These are phyloP conservation scores for Melitaea athalia DNA, from an alignment of 2,888 invertebrate species.

Conservation along the genomic window DNA sequence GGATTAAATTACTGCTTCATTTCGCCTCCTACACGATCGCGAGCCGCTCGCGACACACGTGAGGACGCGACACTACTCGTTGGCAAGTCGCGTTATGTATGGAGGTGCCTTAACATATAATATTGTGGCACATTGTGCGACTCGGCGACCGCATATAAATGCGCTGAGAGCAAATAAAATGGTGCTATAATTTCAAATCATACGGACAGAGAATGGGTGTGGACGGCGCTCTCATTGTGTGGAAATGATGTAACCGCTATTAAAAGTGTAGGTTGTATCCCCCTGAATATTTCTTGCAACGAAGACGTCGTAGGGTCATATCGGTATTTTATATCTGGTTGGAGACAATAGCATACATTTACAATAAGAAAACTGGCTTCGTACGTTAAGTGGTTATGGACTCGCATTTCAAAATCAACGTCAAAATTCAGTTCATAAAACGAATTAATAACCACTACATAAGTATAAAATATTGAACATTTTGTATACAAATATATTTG, in stretches of 20 bases:
- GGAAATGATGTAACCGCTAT: slow-evolving; percentile 83
- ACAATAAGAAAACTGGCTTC: slow-evolving; percentile 74
- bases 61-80: slow-evolving; percentile 60
- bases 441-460: neutral
- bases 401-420: slow-evolving; percentile 66
- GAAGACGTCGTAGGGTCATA: slow-evolving; percentile 81
- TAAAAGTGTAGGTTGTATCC: slow-evolving; percentile 82
- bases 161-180: slow-evolving; percentile 81
- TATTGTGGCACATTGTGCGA: slow-evolving; percentile 76
- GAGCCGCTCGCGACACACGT: slow-evolving; percentile 62
- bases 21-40: slow-evolving; percentile 73
- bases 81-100: slow-evolving; percentile 59
- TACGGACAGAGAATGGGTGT: slow-evolving; percentile 83
- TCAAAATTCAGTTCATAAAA: slow-evolving; percentile 35
- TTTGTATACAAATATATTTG: no score
- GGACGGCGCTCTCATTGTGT: slow-evolving; percentile 82
- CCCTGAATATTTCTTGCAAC: slow-evolving; percentile 82
- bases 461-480: no score
- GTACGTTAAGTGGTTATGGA: slow-evolving; percentile 68
- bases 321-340: slow-evolving; percentile 80
- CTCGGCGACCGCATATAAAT: slow-evolving; percentile 79
- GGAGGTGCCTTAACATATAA: slow-evolving; percentile 76
- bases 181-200: slow-evolving; percentile 83
- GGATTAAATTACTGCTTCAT: slow-evolving; percentile 80
- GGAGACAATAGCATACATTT: slow-evolving; percentile 80